Evolutionary conservation across 2,113 vertebrate genomes (phyloP), one percentile per base, ranked within the genome.

Genomic region (Oncorhynchus clarkii): DNA sequence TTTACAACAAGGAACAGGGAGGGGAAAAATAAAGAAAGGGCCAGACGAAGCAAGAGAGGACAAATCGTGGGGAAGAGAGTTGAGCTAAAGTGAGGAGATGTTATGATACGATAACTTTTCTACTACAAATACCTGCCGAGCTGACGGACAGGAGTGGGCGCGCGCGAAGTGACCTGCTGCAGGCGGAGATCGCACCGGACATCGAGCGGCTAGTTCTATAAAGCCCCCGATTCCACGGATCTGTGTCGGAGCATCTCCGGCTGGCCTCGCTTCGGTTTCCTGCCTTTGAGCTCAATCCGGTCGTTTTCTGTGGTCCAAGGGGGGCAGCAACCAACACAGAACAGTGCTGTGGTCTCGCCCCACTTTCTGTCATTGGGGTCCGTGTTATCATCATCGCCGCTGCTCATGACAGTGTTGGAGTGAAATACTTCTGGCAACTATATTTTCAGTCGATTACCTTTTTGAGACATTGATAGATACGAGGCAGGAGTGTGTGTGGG

Each of bases 1-100:
- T 91, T 91, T 92, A 90, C 90, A 91, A 91, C 88, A 91, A 89
- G 88, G 83, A 88, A 85, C 89, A 92, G 88, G 51, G 89, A 84
- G 89, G 87, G 76, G 76, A 77, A 59, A 31, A 49, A 70, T 8
- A 45, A 45, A 39, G 39, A 45, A 72, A 73, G 84, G 84, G 82
- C 83, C 85, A 72, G 74, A 75, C 69, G 67, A 83, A 73, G 26
- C 39, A 2, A 45, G 20, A 67, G 22, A 60, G 26, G 34, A 72
- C 68, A 70, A 69, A 29, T 57, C 54, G 57, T 67, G 76, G 51
- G 71, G 67, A 51, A 27, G 34, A 34, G 67, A 77, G 70, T 77
- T 65, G 80, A 81, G 72, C 51, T 27, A 64, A 66, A 34, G 27
- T 74, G 76, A 79, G 84, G 39, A 80, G 84, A 79, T 82, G 83